A percentile compares a stretch with the other conserved stretches of the same genome.
Evolutionary conservation across 2,797 vertebrate species (phyloP).

Genomic region (Hippocampus kuda): DNA sequence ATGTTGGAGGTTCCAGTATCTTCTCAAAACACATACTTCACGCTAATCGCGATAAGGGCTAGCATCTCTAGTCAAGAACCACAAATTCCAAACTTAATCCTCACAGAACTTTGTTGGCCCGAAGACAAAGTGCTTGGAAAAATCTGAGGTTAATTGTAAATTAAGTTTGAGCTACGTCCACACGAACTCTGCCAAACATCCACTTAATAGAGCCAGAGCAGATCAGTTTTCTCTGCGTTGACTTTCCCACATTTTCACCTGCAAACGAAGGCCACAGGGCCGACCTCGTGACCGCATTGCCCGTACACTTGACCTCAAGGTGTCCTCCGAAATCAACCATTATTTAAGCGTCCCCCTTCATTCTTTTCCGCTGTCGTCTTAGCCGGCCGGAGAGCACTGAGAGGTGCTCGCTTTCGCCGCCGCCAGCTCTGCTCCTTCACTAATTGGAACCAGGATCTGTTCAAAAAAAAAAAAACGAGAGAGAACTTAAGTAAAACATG

Average conservation of each 20-base stretch:
- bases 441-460: slow-evolving; percentile 82
- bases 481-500: slow-evolving; percentile 81
- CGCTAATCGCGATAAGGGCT: neutral
- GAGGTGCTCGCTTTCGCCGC: slow-evolving; percentile 54
- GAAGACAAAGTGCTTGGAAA: neutral
- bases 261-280: neutral
- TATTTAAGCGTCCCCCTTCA: slow-evolving; percentile 51
- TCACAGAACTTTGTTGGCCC: neutral
- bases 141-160: neutral
- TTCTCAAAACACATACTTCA: neutral
- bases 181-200: slow-evolving; percentile 14
- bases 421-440: slow-evolving; percentile 58
- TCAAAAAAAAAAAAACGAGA: slow-evolving; percentile 51
- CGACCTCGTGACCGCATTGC: neutral
- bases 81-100: slow-evolving; percentile 1
- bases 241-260: neutral
- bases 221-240: slow-evolving; percentile 24
- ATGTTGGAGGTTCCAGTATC: neutral
- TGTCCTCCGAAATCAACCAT: slow-evolving; percentile 67
- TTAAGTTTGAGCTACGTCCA: slow-evolving; percentile 7
- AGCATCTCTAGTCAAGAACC: neutral
- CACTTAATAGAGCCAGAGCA: slow-evolving; percentile 15
- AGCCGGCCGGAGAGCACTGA: slow-evolving; percentile 49
- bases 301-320: slow-evolving; percentile 40
- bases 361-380: slow-evolving; percentile 42